Conservation (phyloP, 2,888 invertebrate genomes). For the Hoplodrina ambigua region DNA sequence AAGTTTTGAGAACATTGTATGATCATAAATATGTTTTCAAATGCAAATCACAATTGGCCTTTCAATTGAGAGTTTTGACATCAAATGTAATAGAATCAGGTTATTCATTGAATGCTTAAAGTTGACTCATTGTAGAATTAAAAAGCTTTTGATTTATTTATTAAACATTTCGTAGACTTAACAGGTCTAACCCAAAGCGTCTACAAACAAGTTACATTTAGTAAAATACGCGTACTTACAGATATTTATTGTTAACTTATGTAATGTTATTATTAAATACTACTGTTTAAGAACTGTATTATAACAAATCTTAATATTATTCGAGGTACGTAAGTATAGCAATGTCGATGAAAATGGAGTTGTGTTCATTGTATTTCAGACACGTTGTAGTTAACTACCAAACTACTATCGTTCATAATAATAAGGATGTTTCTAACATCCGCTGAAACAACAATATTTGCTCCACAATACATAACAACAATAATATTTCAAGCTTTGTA, state of each 20-base stretch:
- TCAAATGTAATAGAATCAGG: conserved; percentile 24
- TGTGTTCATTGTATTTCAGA: neutral
- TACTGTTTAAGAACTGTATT: too few species aligned
- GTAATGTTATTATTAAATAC: too few species aligned
- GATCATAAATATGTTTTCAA: conserved; percentile 33
- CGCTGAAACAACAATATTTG: conserved; percentile 15
- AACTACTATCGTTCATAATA: neutral
- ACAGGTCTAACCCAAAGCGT: too few species aligned
- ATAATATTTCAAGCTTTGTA: conserved; percentile 59
- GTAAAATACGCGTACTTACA: too few species aligned
- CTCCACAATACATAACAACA: conserved; percentile 25
- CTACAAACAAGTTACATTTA: too few species aligned
- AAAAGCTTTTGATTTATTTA: conserved; percentile 19
- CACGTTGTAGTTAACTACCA: neutral
- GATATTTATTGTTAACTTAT: too few species aligned
- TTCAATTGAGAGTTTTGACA: conserved; percentile 35
- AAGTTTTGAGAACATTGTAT: conserved; percentile 13
- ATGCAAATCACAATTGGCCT: conserved; percentile 26
- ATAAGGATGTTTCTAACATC: neutral
- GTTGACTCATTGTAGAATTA: conserved; percentile 20
- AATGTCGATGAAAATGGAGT: neutral
- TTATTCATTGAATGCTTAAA: conserved; percentile 19
- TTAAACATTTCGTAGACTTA: too few species aligned
- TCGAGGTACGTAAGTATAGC: neutral
- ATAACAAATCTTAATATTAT: neutral